A percentile compares a stretch with the other conserved stretches of the same genome.
These are phyloP conservation scores for Poecilus cupreus DNA, from an alignment of 2,888 invertebrate species.

Conservation along the genomic window DNA sequence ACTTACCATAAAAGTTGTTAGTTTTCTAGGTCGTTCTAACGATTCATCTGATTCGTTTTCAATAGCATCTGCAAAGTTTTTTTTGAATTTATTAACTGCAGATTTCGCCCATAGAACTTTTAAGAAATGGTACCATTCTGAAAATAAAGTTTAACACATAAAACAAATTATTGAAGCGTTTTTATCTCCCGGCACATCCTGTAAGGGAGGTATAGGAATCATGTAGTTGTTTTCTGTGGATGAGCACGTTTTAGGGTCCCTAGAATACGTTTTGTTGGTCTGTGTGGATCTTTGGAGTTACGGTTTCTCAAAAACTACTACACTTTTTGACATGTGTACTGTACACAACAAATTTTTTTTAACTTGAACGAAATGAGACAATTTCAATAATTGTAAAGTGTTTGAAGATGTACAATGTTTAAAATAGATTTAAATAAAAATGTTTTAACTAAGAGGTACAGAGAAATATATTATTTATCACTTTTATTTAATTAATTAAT, in stretches of 20 bases:
- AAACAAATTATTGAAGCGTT: not conserved
- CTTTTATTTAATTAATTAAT: no score
- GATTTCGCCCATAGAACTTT: slow-evolving; percentile 66
- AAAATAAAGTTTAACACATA: slow-evolving; percentile 50
- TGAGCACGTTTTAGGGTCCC: no score
- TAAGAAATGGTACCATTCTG: slow-evolving; percentile 67
- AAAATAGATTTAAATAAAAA: no score
- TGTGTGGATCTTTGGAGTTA: no score
- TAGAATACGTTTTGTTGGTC: no score
- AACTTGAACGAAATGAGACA: no score
- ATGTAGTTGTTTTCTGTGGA: not conserved
- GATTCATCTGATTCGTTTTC: slow-evolving; percentile 59
- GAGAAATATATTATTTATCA: no score
- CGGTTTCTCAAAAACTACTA: no score
- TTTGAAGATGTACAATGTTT: no score
- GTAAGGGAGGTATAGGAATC: not conserved
- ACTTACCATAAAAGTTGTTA: slow-evolving; percentile 67
- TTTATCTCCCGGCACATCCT: not conserved
- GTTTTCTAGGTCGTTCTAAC: slow-evolving; percentile 64
- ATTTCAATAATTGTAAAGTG: no score
- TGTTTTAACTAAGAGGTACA: no score
- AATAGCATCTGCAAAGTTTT: slow-evolving; percentile 61
- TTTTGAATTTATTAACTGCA: slow-evolving; percentile 65
- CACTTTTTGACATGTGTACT: not conserved
- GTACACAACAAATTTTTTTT: no score